Conservation (phyloP, 2,888 invertebrate genomes). For the Conistra vaccinii region DNA sequence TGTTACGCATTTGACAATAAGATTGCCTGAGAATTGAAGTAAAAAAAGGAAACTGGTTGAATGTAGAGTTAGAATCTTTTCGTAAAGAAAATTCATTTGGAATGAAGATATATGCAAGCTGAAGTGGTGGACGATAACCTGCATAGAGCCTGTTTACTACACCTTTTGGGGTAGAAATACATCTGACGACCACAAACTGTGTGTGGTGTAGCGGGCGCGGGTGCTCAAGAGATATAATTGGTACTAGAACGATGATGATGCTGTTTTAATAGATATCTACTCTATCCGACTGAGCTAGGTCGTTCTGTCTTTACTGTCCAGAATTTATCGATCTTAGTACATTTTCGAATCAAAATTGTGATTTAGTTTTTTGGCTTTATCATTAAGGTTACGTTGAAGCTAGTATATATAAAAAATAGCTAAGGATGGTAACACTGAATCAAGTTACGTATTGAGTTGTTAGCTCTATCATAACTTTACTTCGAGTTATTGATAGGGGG, state of each 20-base stretch:
- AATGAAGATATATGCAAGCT: neutral
- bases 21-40: neutral
- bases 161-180: neutral
- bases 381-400: neutral
- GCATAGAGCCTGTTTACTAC: neutral
- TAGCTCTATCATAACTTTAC: conserved; percentile 28
- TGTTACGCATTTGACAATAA: conserved; percentile 4
- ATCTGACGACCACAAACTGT: neutral
- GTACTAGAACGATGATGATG: neutral
- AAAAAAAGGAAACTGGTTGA: neutral
- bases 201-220: neutral
- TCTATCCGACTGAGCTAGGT: neutral
- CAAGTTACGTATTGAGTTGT: conserved; percentile 25
- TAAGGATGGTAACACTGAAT: conserved; percentile 15
- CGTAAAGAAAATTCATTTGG: neutral
- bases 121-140: neutral
- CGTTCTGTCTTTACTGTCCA: neutral
- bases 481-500: conserved; percentile 9
- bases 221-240: neutral
- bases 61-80: neutral
- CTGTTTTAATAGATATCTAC: neutral
- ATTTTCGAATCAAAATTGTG: neutral
- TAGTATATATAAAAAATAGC: conserved; percentile 1
- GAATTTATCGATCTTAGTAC: neutral
- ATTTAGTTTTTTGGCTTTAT: neutral